Evolutionary conservation across 2,888 invertebrate genomes (phyloP).

Genomic region (Tortrix viridana): DNA sequence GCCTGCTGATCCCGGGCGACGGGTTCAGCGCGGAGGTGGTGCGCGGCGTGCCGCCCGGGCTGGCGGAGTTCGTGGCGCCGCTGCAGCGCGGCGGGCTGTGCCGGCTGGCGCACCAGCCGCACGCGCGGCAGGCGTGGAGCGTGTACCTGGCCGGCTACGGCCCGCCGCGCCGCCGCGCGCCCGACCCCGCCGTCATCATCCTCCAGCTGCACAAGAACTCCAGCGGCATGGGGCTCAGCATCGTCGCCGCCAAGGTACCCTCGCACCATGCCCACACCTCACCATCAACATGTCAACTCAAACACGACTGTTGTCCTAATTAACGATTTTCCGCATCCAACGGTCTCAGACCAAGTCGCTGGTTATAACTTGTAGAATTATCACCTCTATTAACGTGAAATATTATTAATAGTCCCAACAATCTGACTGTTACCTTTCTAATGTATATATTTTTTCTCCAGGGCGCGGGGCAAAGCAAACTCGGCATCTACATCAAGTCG

Average conservation of each 20-base stretch:
- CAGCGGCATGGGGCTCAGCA: constrained; percentile 99
- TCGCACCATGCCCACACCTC: no score
- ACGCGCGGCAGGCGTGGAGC: constrained; percentile 97
- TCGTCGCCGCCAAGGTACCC: constrained; percentile 96
- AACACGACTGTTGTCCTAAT: no score
- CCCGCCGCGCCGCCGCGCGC: constrained; percentile 84
- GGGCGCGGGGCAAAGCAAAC: constrained; percentile 85
- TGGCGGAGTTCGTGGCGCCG: constrained; percentile 94
- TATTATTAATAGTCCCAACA: no score
- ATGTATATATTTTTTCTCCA: constrained; percentile 41
- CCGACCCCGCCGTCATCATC: constrained; percentile 90
- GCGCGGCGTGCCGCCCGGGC: constrained; percentile 95
- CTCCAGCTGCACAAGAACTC: constrained; percentile 97
- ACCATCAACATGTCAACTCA: no score
- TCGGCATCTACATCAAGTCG: constrained; percentile 99
- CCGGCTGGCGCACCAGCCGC: constrained; percentile 94
- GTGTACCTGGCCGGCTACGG: constrained; percentile 91
- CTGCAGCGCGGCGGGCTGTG: constrained; percentile 94
- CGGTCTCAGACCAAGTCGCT: no score
- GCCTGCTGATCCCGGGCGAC: constrained; percentile 97
- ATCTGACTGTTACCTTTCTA: no score
- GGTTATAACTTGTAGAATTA: no score
- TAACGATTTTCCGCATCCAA: no score
- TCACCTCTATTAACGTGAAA: no score
- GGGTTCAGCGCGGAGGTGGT: constrained; percentile 99